phyloP scores from a whole-genome alignment of 2,888 invertebrate species.

The Chrysolina americana region DNA sequence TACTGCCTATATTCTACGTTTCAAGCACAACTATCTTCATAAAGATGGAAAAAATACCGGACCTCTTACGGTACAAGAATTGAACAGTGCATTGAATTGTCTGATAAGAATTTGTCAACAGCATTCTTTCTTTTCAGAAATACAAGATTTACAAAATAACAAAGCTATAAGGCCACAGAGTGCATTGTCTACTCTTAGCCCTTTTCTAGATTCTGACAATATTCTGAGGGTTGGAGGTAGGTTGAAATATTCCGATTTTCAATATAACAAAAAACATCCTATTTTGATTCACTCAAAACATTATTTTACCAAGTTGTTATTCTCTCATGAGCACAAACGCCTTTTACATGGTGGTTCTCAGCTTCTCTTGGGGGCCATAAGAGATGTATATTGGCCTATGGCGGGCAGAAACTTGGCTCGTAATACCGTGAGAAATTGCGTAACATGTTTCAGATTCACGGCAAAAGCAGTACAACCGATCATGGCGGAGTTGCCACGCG shows the following conservation, averaged over 20 bases:
- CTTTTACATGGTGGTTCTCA: too few species aligned
- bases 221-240: slow-evolving; percentile 42
- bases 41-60: not conserved
- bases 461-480: slow-evolving; percentile 31
- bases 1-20: not conserved
- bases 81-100: not conserved
- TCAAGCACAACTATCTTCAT: not conserved
- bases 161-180: slow-evolving; percentile 9
- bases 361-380: too few species aligned
- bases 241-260: slow-evolving; percentile 40
- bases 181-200: slow-evolving; percentile 40
- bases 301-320: slow-evolving; percentile 45
- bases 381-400: slow-evolving; percentile 50
- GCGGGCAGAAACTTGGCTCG: slow-evolving; percentile 38
- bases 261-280: slow-evolving; percentile 48
- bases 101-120: not conserved
- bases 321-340: slow-evolving; percentile 33
- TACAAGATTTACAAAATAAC: not conserved
- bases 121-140: not conserved
- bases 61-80: not conserved
- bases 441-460: slow-evolving; percentile 25
- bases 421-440: slow-evolving; percentile 42
- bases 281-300: slow-evolving; percentile 43
- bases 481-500: too few species aligned
- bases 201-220: slow-evolving; percentile 41